Evolutionary conservation across 2,797 vertebrate species (phyloP).

Genomic region (Chrosomus eos): DNA sequence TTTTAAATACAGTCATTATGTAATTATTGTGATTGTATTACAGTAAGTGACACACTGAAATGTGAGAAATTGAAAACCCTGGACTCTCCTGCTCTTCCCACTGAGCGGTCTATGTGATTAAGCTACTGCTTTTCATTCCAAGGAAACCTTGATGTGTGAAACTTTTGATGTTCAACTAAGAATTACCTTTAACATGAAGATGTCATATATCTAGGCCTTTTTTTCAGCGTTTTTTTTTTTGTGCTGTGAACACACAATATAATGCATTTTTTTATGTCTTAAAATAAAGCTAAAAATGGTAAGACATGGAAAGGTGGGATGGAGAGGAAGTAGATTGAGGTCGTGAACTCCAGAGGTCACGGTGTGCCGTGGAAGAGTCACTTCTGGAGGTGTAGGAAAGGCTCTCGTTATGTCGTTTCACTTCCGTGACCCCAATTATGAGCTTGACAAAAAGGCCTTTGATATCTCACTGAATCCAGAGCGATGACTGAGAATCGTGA

Average conservation of each 20-base stretch:
- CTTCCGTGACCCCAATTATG: slow-evolving; percentile 57
- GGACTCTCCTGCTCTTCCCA: background rate
- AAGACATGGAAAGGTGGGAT: slow-evolving; percentile 3
- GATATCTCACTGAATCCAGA: slow-evolving; percentile 36
- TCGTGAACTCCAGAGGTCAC: slow-evolving; percentile 37
- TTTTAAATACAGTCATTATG: slow-evolving; percentile 9
- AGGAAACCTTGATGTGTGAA: slow-evolving; percentile 7
- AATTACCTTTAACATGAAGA: slow-evolving; percentile 8
- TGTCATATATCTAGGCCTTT: slow-evolving; percentile 6
- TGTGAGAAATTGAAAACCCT: slow-evolving; percentile 5
- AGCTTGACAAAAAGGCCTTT: slow-evolving; percentile 56
- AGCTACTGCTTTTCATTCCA: slow-evolving; percentile 17
- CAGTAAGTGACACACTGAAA: background rate
- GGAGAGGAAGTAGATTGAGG: slow-evolving; percentile 35
- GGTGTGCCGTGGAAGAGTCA: slow-evolving; percentile 1
- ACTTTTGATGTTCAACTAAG: background rate
- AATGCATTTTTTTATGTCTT: background rate
- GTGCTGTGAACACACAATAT: background rate
- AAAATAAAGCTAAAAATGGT: background rate
- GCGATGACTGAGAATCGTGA: slow-evolving; percentile 12
- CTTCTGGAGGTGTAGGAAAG: slow-evolving; percentile 19
- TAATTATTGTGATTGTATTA: background rate
- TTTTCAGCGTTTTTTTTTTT: background rate
- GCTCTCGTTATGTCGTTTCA: slow-evolving; percentile 41
- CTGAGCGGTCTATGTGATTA: background rate